phyloP scores from a whole-genome alignment of 2,797 vertebrate species.

The Aphelocoma californica region DNA sequence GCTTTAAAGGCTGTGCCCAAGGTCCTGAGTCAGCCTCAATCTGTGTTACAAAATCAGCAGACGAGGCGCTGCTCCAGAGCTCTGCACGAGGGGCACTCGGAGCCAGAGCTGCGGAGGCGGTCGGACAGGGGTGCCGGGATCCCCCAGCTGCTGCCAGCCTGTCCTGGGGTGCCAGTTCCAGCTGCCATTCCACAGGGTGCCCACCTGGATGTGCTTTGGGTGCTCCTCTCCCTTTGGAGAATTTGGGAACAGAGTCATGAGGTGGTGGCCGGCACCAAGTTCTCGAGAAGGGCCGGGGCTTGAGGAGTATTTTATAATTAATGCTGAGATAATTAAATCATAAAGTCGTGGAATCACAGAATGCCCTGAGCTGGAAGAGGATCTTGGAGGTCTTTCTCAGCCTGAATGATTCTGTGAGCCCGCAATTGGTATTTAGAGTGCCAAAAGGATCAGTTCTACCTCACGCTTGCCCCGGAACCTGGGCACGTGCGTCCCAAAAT shows the following conservation, averaged over 20 bases:
- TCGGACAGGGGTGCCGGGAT: accelerated
- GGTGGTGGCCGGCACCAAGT: no score
- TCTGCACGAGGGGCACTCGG: background rate
- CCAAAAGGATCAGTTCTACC: background rate
- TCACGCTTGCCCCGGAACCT: background rate
- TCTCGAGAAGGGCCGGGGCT: background rate
- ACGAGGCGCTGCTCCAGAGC: background rate
- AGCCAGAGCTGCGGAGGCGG: background rate
- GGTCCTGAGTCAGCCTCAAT: background rate
- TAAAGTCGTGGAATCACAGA: accelerated
- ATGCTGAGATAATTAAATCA: background rate
- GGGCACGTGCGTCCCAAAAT: background rate
- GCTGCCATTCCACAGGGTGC: background rate
- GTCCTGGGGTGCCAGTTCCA: no score
- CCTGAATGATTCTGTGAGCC: background rate
- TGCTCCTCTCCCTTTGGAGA: background rate
- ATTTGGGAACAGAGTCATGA: background rate
- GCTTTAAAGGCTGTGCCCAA: background rate
- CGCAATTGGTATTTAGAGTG: background rate
- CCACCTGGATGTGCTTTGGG: no score
- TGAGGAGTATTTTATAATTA: no score
- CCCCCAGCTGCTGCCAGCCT: background rate
- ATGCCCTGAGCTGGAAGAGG: background rate
- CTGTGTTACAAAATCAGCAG: background rate
- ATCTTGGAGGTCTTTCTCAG: background rate